Evolutionary conservation across 2,113 vertebrate genomes (phyloP), one percentile per base, ranked within the genome.

Genomic region (Heterochromis multidens): DNA sequence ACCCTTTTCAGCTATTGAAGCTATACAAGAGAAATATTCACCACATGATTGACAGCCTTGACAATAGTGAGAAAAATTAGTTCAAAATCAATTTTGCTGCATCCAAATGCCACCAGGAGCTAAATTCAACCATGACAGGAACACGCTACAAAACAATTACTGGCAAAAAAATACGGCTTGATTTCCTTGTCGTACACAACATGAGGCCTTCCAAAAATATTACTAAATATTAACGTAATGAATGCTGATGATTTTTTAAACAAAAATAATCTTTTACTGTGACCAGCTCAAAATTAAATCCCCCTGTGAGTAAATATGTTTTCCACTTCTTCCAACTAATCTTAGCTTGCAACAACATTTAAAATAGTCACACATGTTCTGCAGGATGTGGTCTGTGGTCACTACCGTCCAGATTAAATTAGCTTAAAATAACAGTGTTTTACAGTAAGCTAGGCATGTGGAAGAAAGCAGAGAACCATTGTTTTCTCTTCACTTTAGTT

Each of bases 331-430:
- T 37, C 43, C 74, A 79, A 80, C 84, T 84, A 81, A 88, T 88
- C 35, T 87, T 86, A 84, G 81, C 25, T 85, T 17, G 43, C 54
- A 87, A 65, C 57, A 49, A 19, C 19, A 40, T 90, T 88, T 62
- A 82, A 86, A 85, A 87, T 40, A 84, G 84, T 88, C 81, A 83
- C 72, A 86, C 81, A 54, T 79, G 81, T 65, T 86, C 80, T 86
- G 67, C 83, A 93, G 93, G 91, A 95, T 94, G 93, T 95, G 95
- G 96, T 93, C 91, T 96, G 94, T 88, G 95, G 96, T 93, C 93
- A 63, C 52, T 79, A 23, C 43, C 81, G 74, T 46, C 84, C 70
- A 80, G 88, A 91, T 79, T 25, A 77, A 74, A 59, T 85, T 84
- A 83, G 86, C 88, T 91, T 90, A 79, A 89, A 94, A 86, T 89